Base-by-base conservation (phyloP, 2,888 invertebrate genomes). In the Patella ulyssiponensis region DNA sequence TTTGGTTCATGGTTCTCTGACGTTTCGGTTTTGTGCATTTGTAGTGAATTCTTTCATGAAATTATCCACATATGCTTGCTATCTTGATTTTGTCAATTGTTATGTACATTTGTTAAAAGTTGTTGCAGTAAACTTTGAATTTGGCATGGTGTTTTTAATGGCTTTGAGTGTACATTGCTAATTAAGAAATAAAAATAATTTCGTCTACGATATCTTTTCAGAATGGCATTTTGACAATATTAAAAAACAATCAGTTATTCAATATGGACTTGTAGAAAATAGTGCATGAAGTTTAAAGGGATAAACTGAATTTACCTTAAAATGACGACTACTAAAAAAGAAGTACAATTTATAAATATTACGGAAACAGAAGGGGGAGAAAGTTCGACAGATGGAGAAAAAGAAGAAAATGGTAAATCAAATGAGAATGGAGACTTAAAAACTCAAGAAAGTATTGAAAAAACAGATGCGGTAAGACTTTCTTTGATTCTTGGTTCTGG, bases 311-410 rank as follows among this genome's bases (percentile, higher is more conserved):
- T 9, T 23, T 20, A 11, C 11, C 23, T 11, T 23, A 64, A 23
- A 12, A 64, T 64, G 64, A 12, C 64, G 11, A 20, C 9, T 11
- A 4, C 20, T 20, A 23, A 64, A 12, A 20, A 12, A 23, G 20
- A 64, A 23, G 14, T 64, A 23, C 20, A 23, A 64, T 64, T 64
- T 64, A 64, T 64, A 64, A 64, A 64, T 15, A 64, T 64, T 23
- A 11, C 20, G 20, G 64, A 64, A 9, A 14, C 23, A 23, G 64
- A 23, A 64, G 23, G 64, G 20, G 64, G 64, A 3, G 64, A 64
- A 23, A 64, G 64, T 64, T 64, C 64, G 9, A 64, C 64, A 64
- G 64, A 20, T 64, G 64, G 64, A 64, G 64, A 64, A 20, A 64
- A 15, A 64, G 20, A 64, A 64, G 64, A 64, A 7, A 64, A 23